A percentile compares a stretch with the other conserved stretches of the same genome.
Conservation (phyloP, 2,888 invertebrate genomes). For the Trisateles emortualis region DNA sequence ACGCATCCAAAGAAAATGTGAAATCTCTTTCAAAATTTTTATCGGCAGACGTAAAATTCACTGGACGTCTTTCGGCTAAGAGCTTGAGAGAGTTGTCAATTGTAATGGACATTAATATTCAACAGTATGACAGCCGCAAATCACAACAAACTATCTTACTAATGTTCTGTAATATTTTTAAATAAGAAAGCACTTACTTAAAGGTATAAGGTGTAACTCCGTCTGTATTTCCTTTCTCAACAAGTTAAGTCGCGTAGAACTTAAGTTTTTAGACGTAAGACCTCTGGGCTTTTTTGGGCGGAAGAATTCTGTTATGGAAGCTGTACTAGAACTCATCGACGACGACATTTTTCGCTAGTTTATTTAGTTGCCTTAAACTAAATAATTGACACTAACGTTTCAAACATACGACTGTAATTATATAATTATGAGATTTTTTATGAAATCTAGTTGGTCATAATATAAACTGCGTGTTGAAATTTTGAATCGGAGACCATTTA, state of each 20-base stretch:
- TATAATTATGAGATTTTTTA: neutral
- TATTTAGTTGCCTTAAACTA: neutral
- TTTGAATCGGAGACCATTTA: no score
- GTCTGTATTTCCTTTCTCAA: slow-evolving; percentile 87
- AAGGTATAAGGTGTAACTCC: slow-evolving; percentile 81
- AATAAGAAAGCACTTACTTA: slow-evolving; percentile 62
- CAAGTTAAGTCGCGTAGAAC: slow-evolving; percentile 81
- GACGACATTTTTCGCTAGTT: slow-evolving; percentile 55
- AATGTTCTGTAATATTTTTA: neutral
- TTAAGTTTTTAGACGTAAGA: slow-evolving; percentile 68
- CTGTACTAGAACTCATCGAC: slow-evolving; percentile 60
- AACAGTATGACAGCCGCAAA: no score
- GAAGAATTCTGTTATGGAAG: slow-evolving; percentile 76
- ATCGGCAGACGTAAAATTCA: no score
- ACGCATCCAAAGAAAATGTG: no score
- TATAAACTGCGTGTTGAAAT: no score
- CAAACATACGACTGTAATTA: neutral
- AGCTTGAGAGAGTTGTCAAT: no score
- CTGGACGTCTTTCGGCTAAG: no score
- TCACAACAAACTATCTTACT: no score
- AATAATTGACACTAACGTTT: neutral
- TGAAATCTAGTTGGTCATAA: neutral
- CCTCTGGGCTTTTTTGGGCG: slow-evolving; percentile 73
- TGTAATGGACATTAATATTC: no score
- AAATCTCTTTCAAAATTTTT: no score